phyloP scores from a whole-genome alignment of 1,140 invertebrate species.

The Drosophila rhopaloa region DNA sequence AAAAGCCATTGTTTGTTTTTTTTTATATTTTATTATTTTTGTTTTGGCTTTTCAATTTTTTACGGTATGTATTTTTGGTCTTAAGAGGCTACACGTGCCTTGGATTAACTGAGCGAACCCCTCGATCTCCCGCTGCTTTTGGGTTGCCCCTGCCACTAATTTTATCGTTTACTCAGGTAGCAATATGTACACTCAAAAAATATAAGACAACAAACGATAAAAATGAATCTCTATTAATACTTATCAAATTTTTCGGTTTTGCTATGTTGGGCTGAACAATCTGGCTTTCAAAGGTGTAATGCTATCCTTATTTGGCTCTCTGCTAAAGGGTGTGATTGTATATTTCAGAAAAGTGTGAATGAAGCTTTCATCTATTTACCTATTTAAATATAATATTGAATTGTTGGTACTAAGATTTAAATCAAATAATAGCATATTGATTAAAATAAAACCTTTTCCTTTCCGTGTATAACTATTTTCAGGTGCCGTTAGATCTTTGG shows the following conservation, averaged over 20 bases:
- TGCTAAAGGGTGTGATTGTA: too few relatives aligned
- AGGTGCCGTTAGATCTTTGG: slow-evolving; percentile 53
- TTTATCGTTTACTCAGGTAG: slow-evolving; percentile 24
- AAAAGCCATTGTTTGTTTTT: slow-evolving; percentile 9
- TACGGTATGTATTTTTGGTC: slow-evolving; percentile 33
- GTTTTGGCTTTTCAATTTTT: slow-evolving; percentile 20
- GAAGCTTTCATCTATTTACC: too few relatives aligned
- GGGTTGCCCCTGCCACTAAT: slow-evolving; percentile 21
- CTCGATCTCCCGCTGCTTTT: not conserved
- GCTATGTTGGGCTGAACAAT: too few relatives aligned
- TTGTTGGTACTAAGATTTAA: too few relatives aligned
- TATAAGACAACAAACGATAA: not conserved
- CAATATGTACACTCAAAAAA: not conserved
- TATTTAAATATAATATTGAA: too few relatives aligned
- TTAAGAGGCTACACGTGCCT: slow-evolving; percentile 77
- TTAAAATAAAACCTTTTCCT: not conserved
- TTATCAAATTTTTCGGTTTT: too few relatives aligned
- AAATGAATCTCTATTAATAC: not conserved
- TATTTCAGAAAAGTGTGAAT: too few relatives aligned
- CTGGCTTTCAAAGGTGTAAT: too few relatives aligned
- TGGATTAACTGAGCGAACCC: slow-evolving; percentile 57
- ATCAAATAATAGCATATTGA: too few relatives aligned
- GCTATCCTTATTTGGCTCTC: too few relatives aligned
- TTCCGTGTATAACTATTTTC: slow-evolving; percentile 25
- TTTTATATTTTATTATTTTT: slow-evolving; percentile 17